Evolutionary conservation across 2,113 vertebrate genomes (phyloP).

Genomic region (Condylura cristata): DNA sequence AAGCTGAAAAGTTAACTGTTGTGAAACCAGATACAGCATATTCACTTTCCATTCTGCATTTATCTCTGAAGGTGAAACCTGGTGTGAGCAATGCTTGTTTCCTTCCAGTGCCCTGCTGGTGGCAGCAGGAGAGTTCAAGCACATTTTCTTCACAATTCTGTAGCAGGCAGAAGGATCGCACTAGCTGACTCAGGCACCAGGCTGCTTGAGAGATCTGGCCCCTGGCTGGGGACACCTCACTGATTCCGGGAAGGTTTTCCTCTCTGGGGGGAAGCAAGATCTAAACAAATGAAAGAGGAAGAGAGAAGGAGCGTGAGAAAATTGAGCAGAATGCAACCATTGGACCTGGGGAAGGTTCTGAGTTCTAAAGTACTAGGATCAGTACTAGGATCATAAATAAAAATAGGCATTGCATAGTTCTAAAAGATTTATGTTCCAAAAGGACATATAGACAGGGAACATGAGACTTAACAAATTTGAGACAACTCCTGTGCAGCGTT

Average conservation of each 20-base stretch:
- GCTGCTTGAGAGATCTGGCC: not conserved
- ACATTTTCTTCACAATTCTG: not conserved
- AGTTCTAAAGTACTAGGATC: not conserved
- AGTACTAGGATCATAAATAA: not conserved
- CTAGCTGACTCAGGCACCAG: not conserved
- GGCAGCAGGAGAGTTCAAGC: slow-evolving; percentile 69
- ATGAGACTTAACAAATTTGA: not conserved
- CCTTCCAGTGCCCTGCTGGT: slow-evolving; percentile 69
- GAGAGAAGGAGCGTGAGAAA: not conserved
- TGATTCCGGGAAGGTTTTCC: not conserved
- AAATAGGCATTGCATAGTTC: not conserved
- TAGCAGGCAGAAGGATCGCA: not conserved
- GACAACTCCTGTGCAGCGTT: not conserved
- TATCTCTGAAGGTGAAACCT: not conserved
- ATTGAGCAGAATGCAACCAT: not conserved
- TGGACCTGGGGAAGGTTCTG: not conserved
- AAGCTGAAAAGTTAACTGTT: not conserved
- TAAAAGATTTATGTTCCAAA: not conserved
- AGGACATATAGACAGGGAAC: not conserved
- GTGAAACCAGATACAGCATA: not conserved
- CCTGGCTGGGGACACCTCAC: not conserved
- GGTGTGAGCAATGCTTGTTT: not conserved
- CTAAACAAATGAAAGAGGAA: not conserved
- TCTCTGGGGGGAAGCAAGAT: not conserved
- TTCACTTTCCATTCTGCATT: not conserved